phyloP scores from a whole-genome alignment of 2,113 vertebrate species.

The Mirounga angustirostris region DNA sequence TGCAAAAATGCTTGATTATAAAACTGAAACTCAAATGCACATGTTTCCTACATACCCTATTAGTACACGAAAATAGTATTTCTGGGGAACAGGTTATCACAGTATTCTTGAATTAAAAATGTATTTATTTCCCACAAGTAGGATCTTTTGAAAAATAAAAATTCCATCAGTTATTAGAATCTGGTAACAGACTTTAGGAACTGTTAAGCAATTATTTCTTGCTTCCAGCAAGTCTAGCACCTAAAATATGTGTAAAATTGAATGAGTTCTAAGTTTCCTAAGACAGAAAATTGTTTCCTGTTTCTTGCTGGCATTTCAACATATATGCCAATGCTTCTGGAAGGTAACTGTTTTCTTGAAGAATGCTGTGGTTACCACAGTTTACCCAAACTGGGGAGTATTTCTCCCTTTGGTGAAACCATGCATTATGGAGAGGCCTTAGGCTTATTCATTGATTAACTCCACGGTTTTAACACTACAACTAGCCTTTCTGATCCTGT shows the following conservation, averaged over 20 bases:
- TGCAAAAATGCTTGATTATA: neutral
- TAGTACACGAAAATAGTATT: neutral
- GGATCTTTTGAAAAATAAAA: conserved; percentile 53
- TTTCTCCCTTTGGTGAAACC: neutral
- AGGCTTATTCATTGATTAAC: neutral
- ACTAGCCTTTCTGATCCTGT: neutral
- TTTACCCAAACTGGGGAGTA: neutral
- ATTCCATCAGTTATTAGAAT: conserved; percentile 60
- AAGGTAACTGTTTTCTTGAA: conserved; percentile 81
- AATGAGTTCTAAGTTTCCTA: conserved; percentile 69
- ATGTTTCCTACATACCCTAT: neutral
- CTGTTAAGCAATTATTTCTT: conserved; percentile 76
- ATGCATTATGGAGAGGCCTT: neutral
- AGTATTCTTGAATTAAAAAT: conserved; percentile 8
- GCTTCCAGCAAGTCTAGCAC: conserved; percentile 75
- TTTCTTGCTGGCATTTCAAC: conserved; percentile 74
- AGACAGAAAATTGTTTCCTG: conserved; percentile 77
- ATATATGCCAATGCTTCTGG: conserved; percentile 70
- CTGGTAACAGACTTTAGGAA: conserved; percentile 73
- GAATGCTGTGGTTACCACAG: neutral
- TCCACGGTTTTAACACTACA: neutral
- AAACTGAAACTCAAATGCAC: neutral
- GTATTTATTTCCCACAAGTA: conserved; percentile 48
- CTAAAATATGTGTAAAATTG: conserved; percentile 74
- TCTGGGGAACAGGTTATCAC: neutral